Conservation (phyloP, 2,113 vertebrate species). For the Emydocephalus ijimae region DNA sequence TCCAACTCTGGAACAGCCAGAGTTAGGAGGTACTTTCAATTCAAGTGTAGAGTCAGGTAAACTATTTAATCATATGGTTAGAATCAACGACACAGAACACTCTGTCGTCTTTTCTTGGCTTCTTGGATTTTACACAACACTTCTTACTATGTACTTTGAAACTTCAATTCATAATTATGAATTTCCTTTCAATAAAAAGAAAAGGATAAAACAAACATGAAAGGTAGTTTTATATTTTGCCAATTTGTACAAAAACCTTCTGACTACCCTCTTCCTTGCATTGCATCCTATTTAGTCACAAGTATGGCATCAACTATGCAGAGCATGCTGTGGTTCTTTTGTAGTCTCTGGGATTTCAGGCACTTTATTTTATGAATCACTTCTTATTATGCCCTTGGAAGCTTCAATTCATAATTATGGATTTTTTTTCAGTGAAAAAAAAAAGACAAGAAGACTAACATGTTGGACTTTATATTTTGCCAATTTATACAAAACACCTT, state of each 20-base stretch:
- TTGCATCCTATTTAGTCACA: neutral
- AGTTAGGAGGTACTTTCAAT: neutral
- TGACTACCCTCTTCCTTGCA: neutral
- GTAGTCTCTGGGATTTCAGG: neutral
- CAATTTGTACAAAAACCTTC: neutral
- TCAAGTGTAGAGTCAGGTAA: neutral
- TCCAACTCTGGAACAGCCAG: neutral
- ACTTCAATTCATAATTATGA: neutral
- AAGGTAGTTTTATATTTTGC: neutral
- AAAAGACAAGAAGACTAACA: neutral
- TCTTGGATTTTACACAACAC: neutral
- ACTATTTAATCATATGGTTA: neutral
- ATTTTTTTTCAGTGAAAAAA: neutral
- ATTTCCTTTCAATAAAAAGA: neutral
- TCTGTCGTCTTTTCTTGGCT: neutral
- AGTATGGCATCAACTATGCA: neutral
- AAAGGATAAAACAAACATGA: neutral
- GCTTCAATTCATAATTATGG: neutral
- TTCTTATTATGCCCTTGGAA: neutral
- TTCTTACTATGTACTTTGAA: neutral
- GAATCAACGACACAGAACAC: neutral
- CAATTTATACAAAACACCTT: neutral
- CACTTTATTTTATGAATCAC: neutral
- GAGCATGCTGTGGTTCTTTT: neutral
- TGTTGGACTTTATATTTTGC: neutral